Percentiles rank a stretch among this genome's conserved stretches.
phyloP scores from a whole-genome alignment of 2,888 invertebrate genomes.

The Amphipoea lucens region DNA sequence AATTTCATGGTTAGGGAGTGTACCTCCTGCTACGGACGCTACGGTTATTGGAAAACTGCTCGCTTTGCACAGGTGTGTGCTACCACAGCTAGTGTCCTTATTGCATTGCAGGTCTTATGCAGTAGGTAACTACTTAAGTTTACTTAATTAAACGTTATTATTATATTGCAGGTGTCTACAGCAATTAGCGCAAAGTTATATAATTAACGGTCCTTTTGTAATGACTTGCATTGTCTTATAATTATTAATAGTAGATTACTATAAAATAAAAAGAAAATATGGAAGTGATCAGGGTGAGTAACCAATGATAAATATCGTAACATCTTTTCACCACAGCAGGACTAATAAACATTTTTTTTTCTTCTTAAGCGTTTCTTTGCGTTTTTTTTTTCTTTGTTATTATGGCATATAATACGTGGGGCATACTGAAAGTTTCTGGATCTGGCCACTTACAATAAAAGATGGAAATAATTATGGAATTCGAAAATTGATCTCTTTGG shows the following conservation, averaged over 20 bases:
- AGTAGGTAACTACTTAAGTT: neutral
- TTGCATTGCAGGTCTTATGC: conserved; percentile 6
- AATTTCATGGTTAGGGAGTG: too few species aligned
- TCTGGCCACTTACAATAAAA: too few species aligned
- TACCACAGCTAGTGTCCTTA: neutral
- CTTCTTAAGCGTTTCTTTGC: neutral
- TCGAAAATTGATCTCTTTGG: too few species aligned
- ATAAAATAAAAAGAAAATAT: neutral
- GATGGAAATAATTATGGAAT: too few species aligned
- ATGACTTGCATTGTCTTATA: conserved; percentile 16
- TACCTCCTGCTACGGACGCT: neutral
- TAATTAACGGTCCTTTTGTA: conserved; percentile 21
- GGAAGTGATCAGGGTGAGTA: neutral
- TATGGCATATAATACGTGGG: neutral
- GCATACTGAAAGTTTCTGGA: too few species aligned
- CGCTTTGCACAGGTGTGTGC: neutral
- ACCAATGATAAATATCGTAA: neutral
- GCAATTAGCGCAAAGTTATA: conserved; percentile 10
- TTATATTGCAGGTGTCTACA: neutral
- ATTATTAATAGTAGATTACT: neutral
- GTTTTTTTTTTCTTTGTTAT: neutral
- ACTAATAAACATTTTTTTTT: neutral
- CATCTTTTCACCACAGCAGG: neutral
- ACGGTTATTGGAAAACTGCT: neutral
- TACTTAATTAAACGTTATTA: conserved; percentile 6